Conservation (phyloP, 92 coral and sea anemone species). For the Anthopleura xanthogrammica region DNA sequence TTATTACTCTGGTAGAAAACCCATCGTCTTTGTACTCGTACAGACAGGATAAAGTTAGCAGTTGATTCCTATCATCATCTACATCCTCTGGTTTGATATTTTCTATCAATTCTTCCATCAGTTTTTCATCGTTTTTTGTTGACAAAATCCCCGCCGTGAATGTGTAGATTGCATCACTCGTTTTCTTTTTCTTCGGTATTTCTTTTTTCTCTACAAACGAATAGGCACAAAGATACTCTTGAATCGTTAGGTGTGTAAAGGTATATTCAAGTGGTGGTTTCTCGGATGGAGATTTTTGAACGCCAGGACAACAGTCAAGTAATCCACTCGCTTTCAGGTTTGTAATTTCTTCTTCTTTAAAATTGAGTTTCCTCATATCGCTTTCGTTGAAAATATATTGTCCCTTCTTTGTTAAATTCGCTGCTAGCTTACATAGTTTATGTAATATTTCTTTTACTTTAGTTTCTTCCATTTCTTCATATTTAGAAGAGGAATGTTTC, state of each 20-base stretch:
- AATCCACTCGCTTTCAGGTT: conserved; percentile 16
- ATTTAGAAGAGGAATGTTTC: not conserved
- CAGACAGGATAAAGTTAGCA: no score
- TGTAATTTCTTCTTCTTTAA: not conserved
- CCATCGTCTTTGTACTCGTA: no score
- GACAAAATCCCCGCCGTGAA: not conserved
- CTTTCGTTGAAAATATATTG: conserved; percentile 7
- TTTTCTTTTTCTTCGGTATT: not conserved
- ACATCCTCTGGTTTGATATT: no score
- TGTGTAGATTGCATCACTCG: not conserved
- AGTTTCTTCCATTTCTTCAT: not conserved
- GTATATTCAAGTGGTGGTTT: not conserved
- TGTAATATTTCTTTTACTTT: not conserved
- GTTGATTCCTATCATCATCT: no score
- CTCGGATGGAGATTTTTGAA: not conserved
- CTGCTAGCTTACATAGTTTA: not conserved
- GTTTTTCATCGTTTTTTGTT: not conserved
- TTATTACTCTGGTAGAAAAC: no score
- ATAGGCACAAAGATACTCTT: not conserved
- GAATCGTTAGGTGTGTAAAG: not conserved
- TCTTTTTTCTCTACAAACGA: conserved; percentile 7
- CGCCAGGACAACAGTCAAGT: conserved; percentile 6
- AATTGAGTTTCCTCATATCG: not conserved
- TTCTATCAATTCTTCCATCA: not conserved
- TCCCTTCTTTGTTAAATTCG: not conserved